phyloP scores from a whole-genome alignment of 2,888 invertebrate genomes.

The Cephonodes hylas region DNA sequence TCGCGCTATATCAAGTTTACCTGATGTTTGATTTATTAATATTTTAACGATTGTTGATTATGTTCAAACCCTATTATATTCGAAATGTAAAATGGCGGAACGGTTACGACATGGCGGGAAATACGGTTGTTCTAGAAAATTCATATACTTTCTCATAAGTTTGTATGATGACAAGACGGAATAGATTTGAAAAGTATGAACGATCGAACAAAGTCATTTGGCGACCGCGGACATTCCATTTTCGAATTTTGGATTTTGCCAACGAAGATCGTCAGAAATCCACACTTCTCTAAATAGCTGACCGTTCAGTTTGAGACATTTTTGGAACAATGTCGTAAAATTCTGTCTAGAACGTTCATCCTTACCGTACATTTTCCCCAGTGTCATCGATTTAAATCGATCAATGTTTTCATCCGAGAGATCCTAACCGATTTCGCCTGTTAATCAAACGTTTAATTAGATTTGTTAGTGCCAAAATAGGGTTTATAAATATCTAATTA shows the following conservation, averaged over 20 bases:
- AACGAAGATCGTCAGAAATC: background rate
- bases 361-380: background rate
- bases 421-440: conserved; percentile 7
- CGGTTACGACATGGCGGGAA: background rate
- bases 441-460: conserved; percentile 53
- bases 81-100: background rate
- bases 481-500: conserved; percentile 70
- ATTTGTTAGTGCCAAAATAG: conserved; percentile 79
- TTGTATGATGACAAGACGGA: background rate
- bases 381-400: background rate
- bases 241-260: background rate
- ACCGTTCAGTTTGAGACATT: background rate
- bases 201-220: background rate
- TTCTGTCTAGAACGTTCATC: background rate
- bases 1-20: background rate
- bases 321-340: background rate
- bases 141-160: too few species aligned
- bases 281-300: background rate
- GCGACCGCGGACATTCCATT: background rate
- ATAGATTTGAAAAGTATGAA: background rate
- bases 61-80: conserved; percentile 4
- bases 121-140: background rate
- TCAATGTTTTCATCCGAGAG: conserved; percentile 10
- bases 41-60: conserved; percentile 17
- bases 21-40: conserved; percentile 14